These are phyloP conservation scores for Centropristis striata DNA, from an alignment of 2,113 vertebrate genomes.

Conservation along the genomic window DNA sequence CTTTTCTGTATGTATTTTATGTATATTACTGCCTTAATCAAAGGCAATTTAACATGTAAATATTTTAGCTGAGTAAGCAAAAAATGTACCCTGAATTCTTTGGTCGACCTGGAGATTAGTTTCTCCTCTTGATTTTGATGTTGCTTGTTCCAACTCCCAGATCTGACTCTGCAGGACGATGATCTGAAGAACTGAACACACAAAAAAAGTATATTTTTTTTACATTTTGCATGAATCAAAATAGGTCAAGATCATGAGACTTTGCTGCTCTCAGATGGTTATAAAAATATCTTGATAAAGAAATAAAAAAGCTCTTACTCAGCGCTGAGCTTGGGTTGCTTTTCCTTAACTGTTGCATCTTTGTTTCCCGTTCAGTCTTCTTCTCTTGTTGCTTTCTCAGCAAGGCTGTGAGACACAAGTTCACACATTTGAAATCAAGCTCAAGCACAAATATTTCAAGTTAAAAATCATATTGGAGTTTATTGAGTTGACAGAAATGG, in stretches of 20 bases:
- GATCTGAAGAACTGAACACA: constrained; percentile 60
- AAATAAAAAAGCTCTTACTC: constrained; percentile 47
- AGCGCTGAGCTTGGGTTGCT: not conserved
- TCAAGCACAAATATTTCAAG: not conserved
- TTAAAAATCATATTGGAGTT: not conserved
- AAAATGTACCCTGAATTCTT: constrained; percentile 36
- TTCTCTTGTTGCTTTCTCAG: constrained; percentile 28
- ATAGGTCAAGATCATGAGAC: not conserved
- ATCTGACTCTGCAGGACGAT: constrained; percentile 57
- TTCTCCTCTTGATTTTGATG: not conserved
- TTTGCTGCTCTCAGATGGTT: not conserved
- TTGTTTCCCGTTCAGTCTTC: not conserved
- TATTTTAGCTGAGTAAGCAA: not conserved
- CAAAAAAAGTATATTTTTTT: not conserved
- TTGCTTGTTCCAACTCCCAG: constrained; percentile 37
- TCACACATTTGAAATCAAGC: not conserved
- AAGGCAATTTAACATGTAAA: not conserved
- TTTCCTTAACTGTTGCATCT: not conserved
- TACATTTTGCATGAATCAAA: not conserved
- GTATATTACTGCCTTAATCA: not conserved
- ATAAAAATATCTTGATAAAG: not conserved
- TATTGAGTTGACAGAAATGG: not conserved
- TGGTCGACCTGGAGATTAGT: rapidly evolving
- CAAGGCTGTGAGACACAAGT: constrained; percentile 44
- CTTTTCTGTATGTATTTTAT: too few relatives aligned